Base-by-base conservation (phyloP, 2,888 invertebrate genomes). In the Heteromurus nitidus region DNA sequence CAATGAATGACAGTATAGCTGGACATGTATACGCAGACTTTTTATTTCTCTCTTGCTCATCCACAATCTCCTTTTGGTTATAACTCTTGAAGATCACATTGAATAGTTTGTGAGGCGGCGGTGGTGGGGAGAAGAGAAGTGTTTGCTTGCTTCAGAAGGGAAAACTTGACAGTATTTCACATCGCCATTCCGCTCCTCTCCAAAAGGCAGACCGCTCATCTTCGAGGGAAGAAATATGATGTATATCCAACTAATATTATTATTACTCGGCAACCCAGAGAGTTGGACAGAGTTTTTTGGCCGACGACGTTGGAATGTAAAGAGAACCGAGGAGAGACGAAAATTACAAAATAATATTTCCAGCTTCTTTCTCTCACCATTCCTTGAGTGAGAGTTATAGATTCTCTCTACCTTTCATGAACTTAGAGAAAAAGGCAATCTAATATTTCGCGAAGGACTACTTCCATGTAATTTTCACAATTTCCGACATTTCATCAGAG, bases 161-260 rank as follows among this genome's bases (percentile, higher is more conserved):
- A 58, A 60, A 47, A 64, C 70, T 75, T 75, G 75, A 69, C 74
- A 69, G 69, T 75, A 75, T 74, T 81, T 81, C 81, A 75, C 74
- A 81, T 69, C 75, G 75, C 64, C 74, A 74, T 68, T 80, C n/a
- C n/a, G n/a, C 65, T 68, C 50, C 36, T 2, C 47, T 42, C 18
- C 11, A 44, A n/a, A n/a, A n/a, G n/a, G 70, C 60, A n/a, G n/a
- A n/a, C n/a, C n/a, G n/a, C 53, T 81, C 68, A 73, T 73, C 70
- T 70, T 70, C 58, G 7, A 70, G 20, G 60, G 24, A 69, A 80
- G 67, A 50, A 80, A 74, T n/a, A 80, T 74, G 74, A 80, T 74
- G 80, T 69, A 75, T 75, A 74, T 70, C 81, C 81, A 75, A 69
- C 69, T 81, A 81, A 81, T 80, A 80, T 58, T 80, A 73, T 80